Percentiles rank a stretch among this genome's conserved stretches.
Conservation (phyloP, 2,888 invertebrate genomes). For the Hemithea aestivaria region DNA sequence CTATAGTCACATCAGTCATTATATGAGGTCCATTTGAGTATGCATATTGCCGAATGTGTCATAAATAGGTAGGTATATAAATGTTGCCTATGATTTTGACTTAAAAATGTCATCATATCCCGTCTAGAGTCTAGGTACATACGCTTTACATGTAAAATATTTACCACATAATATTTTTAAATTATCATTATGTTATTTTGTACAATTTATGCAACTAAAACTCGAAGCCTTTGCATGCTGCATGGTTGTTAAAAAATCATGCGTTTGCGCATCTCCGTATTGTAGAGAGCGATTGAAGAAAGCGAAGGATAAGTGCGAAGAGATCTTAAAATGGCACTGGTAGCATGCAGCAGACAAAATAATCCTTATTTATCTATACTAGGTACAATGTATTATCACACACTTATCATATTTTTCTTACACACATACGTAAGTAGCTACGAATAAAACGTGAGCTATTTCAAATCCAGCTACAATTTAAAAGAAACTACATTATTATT, state of each 20-base stretch:
- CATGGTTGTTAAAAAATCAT: constrained; percentile 66
- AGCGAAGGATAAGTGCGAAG: constrained; percentile 49
- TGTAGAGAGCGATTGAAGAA: constrained; percentile 42
- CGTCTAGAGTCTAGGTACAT: too few relatives aligned
- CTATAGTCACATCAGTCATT: too few relatives aligned
- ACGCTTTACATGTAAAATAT: too few relatives aligned
- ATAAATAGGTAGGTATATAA: too few relatives aligned
- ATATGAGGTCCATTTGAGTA: too few relatives aligned
- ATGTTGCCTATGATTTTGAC: too few relatives aligned
- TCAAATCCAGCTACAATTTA: constrained; percentile 34
- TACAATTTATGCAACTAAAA: constrained; percentile 41
- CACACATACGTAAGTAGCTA: too few relatives aligned
- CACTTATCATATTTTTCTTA: too few relatives aligned
- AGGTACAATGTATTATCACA: constrained; percentile 4
- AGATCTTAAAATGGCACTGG: constrained; percentile 44
- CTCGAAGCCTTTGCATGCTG: constrained; percentile 74
- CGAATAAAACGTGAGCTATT: constrained; percentile 53
- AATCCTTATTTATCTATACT: constrained; percentile 31
- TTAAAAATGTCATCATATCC: too few relatives aligned
- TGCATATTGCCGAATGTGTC: too few relatives aligned
- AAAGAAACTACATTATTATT: too few relatives aligned
- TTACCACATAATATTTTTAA: too few relatives aligned
- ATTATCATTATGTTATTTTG: constrained; percentile 38
- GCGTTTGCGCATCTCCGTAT: constrained; percentile 46
- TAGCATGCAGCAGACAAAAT: constrained; percentile 77